Conservation (phyloP, 2,888 invertebrate species). For the Ypsolopha scabrella region DNA sequence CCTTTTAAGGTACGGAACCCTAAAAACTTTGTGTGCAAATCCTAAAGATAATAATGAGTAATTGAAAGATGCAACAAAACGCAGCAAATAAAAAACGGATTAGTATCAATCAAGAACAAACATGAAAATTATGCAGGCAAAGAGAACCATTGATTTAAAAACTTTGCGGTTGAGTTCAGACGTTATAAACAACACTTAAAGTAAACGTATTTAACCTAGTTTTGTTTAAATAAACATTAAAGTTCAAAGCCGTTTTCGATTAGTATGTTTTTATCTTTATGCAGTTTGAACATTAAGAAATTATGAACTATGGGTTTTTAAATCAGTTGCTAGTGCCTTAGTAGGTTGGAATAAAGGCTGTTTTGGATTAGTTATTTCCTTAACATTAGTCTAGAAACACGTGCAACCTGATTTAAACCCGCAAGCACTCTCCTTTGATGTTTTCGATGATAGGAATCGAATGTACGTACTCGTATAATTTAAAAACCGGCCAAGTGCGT, state of each 20-base stretch:
- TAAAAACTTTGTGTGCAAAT: too few relatives aligned
- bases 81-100: background rate
- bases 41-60: too few relatives aligned
- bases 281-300: slow-evolving; percentile 2
- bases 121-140: background rate
- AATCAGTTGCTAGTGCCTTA: too few relatives aligned
- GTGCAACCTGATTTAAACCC: background rate
- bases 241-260: slow-evolving; percentile 5
- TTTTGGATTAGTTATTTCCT: too few relatives aligned
- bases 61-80: background rate
- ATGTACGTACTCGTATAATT: too few relatives aligned
- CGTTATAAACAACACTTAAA: background rate
- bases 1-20: too few relatives aligned
- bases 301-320: background rate
- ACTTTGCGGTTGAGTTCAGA: background rate
- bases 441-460: too few relatives aligned
- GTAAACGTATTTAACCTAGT: slow-evolving; percentile 1
- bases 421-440: background rate
- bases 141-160: background rate
- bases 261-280: slow-evolving; percentile 4
- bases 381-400: background rate
- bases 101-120: background rate
- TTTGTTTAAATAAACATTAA: slow-evolving; percentile 5
- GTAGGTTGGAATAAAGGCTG: too few relatives aligned
- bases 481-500: too few relatives aligned